phyloP scores from a whole-genome alignment of 2,888 invertebrate genomes.

The Apodemia hepburni region DNA sequence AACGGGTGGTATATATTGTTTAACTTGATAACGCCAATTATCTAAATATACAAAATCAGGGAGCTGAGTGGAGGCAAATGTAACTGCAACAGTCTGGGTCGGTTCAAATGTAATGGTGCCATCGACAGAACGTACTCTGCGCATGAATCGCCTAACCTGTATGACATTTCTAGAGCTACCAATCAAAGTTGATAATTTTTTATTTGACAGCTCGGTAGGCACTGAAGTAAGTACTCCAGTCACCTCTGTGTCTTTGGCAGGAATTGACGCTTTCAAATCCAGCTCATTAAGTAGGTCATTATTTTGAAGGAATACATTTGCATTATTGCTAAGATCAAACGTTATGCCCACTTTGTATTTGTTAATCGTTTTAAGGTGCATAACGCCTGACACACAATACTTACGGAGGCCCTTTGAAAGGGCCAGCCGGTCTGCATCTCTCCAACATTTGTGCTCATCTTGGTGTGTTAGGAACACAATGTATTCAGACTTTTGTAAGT shows the following conservation, averaged over 20 bases:
- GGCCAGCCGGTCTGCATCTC: background rate
- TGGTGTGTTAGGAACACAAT: no score
- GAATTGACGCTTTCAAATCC: background rate
- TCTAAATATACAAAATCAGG: slow-evolving; percentile 22
- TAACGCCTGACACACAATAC: no score
- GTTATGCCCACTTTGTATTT: no score
- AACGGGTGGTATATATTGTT: slow-evolving; percentile 21
- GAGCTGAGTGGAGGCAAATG: slow-evolving; percentile 17
- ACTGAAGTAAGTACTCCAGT: background rate
- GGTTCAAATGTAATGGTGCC: no score
- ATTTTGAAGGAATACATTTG: background rate
- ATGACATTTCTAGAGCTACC: no score
- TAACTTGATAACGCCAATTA: slow-evolving; percentile 16
- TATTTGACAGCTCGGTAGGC: background rate
- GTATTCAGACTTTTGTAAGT: no score
- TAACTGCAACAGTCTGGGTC: background rate
- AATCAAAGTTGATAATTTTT: background rate
- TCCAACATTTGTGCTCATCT: background rate
- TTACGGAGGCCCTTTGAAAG: no score
- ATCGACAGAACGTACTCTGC: no score
- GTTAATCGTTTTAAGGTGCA: no score
- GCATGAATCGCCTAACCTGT: no score
- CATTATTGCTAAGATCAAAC: background rate
- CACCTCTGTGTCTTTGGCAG: background rate
- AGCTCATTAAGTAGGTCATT: background rate